Evolutionary conservation across 1,140 invertebrate species (phyloP).

Genomic region (Arctopsyche grandis): DNA sequence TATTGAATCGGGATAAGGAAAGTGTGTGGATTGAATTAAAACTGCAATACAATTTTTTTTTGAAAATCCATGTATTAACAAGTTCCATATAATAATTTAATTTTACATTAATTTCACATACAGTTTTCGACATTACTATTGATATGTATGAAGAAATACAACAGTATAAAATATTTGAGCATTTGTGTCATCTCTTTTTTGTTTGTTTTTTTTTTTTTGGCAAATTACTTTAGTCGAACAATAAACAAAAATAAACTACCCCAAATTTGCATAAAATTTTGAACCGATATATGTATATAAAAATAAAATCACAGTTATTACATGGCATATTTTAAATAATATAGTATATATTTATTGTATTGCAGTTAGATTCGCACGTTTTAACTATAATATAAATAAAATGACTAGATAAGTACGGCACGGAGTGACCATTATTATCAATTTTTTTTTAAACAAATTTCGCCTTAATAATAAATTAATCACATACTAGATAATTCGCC

Average conservation of each 20-base stretch:
- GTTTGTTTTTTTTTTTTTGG: too few species aligned
- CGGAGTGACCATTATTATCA: not conserved
- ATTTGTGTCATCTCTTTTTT: not conserved
- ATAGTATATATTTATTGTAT: constrained; percentile 2
- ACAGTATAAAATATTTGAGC: constrained; percentile 33
- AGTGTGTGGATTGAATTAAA: constrained; percentile 56
- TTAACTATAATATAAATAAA: not conserved
- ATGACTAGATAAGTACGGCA: constrained; percentile 32
- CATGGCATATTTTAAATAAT: not conserved
- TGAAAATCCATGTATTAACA: constrained; percentile 61
- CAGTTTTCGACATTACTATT: constrained; percentile 50
- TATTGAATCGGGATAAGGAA: constrained; percentile 14
- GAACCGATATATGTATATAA: not conserved
- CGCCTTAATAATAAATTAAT: too few species aligned
- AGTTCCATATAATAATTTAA: not conserved
- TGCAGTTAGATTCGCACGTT: constrained; percentile 6
- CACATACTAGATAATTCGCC: too few species aligned
- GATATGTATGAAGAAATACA: constrained; percentile 38
- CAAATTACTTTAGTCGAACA: too few species aligned
- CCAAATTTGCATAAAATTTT: too few species aligned
- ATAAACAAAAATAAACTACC: too few species aligned
- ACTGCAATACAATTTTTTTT: constrained; percentile 67
- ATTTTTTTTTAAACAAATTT: too few species aligned
- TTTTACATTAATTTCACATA: constrained; percentile 60
- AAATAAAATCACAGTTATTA: constrained; percentile 25